A percentile compares a stretch with the other conserved stretches of the same genome.
These are phyloP conservation scores for Tetragnatha versicolor DNA, from an alignment of 1,140 invertebrate genomes.

Conservation along the genomic window DNA sequence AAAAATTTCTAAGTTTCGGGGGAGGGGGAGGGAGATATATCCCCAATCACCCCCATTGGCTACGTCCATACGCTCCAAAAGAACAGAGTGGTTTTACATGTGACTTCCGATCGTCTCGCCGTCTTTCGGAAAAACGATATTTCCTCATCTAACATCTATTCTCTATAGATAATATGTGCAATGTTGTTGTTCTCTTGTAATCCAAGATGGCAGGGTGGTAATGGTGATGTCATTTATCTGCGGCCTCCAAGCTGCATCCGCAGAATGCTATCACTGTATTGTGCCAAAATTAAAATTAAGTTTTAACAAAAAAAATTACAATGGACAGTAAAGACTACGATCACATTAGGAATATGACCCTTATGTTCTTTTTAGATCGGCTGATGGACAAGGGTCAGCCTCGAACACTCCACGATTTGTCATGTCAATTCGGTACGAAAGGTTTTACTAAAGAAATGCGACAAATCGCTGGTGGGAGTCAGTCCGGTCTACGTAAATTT, in stretches of 20 bases:
- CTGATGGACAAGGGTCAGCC: slow-evolving; percentile 90
- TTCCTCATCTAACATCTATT: too few species aligned
- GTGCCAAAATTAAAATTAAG: slow-evolving; percentile 36
- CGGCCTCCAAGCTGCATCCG: slow-evolving; percentile 30
- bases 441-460: slow-evolving; percentile 87
- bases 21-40: too few species aligned
- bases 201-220: slow-evolving; percentile 23
- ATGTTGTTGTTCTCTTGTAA: too few species aligned
- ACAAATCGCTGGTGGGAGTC: slow-evolving; percentile 92
- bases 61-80: too few species aligned
- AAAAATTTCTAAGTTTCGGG: too few species aligned
- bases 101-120: too few species aligned
- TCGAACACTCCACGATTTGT: slow-evolving; percentile 92
- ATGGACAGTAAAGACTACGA: slow-evolving; percentile 96
- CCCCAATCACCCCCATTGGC: too few species aligned
- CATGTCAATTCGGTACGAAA: slow-evolving; percentile 95
- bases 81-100: too few species aligned
- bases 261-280: background rate
- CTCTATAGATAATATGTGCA: too few species aligned
- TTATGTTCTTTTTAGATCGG: slow-evolving; percentile 94
- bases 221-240: slow-evolving; percentile 27
- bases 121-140: too few species aligned
- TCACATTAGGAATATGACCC: slow-evolving; percentile 88
- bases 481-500: slow-evolving; percentile 88
- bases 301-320: background rate